A percentile compares a stretch with the other conserved stretches of the same genome.
Conservation (phyloP, 2,888 invertebrate species). For the Aproaerema taeniolella region DNA sequence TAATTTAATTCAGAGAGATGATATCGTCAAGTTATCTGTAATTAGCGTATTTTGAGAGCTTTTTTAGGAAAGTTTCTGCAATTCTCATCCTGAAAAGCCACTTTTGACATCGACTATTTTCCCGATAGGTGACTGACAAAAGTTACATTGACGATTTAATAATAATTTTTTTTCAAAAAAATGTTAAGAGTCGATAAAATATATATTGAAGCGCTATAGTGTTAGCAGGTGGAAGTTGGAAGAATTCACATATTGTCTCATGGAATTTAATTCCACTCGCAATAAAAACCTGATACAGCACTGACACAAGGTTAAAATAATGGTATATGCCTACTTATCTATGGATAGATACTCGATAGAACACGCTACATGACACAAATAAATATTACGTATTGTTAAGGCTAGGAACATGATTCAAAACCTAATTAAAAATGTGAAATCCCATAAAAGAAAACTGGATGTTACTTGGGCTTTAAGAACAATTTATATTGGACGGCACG, state of each 20-base stretch:
- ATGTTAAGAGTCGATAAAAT: too few relatives aligned
- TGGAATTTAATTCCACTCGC: constrained; percentile 55
- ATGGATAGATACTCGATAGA: constrained; percentile 23
- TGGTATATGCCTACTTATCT: constrained; percentile 26
- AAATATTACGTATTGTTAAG: constrained; percentile 39
- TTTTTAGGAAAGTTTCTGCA: too few relatives aligned
- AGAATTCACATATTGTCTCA: constrained; percentile 1
- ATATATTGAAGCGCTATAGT: too few relatives aligned
- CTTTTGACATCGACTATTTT: too few relatives aligned
- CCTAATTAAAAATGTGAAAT: constrained; percentile 23
- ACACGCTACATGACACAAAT: constrained; percentile 26
- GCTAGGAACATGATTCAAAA: constrained; percentile 54
- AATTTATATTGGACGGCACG: constrained; percentile 58
- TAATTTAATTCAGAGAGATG: too few relatives aligned
- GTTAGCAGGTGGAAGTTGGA: constrained; percentile 3
- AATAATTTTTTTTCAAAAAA: too few relatives aligned
- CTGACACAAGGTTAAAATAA: constrained; percentile 19
- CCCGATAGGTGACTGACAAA: too few relatives aligned
- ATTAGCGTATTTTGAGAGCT: too few relatives aligned
- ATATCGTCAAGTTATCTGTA: too few relatives aligned
- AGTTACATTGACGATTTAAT: too few relatives aligned
- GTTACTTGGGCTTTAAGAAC: constrained; percentile 21
- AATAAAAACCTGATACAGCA: constrained; percentile 19
- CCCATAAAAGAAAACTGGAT: constrained; percentile 1
- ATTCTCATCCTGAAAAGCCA: too few relatives aligned